These are phyloP conservation scores for Acromyrmex heyeri DNA, from an alignment of 1,140 invertebrate species.

Conservation along the genomic window DNA sequence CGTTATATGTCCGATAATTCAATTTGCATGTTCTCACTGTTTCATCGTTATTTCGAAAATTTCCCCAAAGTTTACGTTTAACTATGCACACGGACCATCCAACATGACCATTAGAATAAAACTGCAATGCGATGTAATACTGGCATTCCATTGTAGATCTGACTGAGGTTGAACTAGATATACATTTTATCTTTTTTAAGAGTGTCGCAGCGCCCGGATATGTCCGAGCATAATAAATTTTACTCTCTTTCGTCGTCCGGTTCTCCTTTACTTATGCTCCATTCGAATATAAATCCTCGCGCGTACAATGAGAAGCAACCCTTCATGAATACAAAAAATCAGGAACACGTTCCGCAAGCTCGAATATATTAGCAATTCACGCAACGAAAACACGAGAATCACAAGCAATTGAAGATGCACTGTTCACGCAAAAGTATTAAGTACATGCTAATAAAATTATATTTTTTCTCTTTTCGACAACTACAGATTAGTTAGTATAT, in stretches of 20 bases:
- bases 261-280: conserved; percentile 56
- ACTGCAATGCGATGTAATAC: not conserved
- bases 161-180: conserved; percentile 22
- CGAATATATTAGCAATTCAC: conserved; percentile 46
- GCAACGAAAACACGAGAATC: conserved; percentile 12
- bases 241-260: conserved; percentile 48
- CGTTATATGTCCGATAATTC: conserved; percentile 15
- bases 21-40: conserved; percentile 24
- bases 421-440: not conserved
- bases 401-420: conserved; percentile 10
- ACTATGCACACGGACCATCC: not conserved
- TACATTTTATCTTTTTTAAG: conserved; percentile 46
- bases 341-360: conserved; percentile 18
- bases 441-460: not conserved
- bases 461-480: not conserved
- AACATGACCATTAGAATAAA: conserved; percentile 63
- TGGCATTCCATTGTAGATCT: conserved; percentile 33
- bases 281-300: conserved; percentile 40
- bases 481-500: not conserved
- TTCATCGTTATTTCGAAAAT: not conserved
- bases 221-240: conserved; percentile 67
- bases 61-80: not conserved
- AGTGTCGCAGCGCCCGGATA: not conserved
- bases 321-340: conserved; percentile 54
- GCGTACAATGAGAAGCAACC: conserved; percentile 29